These are phyloP conservation scores for Steinernema feltiae DNA, from an alignment of 1,140 invertebrate genomes.

Conservation along the genomic window DNA sequence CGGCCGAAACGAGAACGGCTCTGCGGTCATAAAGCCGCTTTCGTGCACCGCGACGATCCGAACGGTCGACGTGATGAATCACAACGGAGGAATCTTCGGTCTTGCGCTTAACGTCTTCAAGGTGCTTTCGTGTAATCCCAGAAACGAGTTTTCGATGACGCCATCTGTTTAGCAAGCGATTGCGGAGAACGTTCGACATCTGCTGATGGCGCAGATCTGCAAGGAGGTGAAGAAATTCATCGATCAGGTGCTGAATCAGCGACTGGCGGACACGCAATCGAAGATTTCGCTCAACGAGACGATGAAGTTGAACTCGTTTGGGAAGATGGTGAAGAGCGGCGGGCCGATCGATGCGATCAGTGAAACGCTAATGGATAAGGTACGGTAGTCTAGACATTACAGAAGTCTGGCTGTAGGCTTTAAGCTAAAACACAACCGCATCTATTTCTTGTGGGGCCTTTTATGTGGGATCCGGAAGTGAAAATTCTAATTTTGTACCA, in stretches of 20 bases:
- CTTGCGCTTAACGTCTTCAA: slow-evolving; percentile 39
- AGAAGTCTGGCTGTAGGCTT: no score
- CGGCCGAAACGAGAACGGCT: slow-evolving; percentile 24
- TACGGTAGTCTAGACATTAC: neutral
- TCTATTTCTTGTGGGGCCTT: neutral
- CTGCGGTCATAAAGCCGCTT: neutral
- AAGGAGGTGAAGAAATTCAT: slow-evolving; percentile 34
- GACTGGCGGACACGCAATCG: slow-evolving; percentile 32
- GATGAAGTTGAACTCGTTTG: slow-evolving; percentile 5
- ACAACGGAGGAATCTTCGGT: slow-evolving; percentile 39
- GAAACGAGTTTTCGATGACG: no score
- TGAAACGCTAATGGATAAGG: slow-evolving; percentile 8
- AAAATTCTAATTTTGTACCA: neutral
- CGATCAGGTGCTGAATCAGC: slow-evolving; percentile 33
- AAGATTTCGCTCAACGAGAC: neutral
- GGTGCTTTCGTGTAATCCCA: slow-evolving; percentile 4
- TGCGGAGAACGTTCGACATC: slow-evolving; percentile 32
- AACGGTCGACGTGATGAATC: slow-evolving; percentile 33
- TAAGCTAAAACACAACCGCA: no score
- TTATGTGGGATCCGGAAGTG: neutral
- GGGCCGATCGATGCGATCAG: neutral
- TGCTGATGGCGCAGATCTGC: slow-evolving; percentile 33
- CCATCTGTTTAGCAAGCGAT: slow-evolving; percentile 30
- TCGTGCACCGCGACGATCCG: neutral
- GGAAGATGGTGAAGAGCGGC: neutral